phyloP scores from a whole-genome alignment of 2,888 invertebrate genomes.

The Marronus borbonicus region DNA sequence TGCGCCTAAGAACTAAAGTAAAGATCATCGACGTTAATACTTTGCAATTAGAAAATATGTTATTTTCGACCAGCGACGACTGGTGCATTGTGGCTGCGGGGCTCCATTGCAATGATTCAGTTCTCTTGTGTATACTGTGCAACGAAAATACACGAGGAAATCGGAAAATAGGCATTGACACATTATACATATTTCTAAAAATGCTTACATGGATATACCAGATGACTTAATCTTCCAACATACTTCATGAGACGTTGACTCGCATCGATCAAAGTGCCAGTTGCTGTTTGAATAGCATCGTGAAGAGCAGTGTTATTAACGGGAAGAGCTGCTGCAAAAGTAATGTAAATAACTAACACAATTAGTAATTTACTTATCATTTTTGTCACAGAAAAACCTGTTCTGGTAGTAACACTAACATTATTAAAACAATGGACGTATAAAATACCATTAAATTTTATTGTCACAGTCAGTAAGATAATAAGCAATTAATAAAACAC shows the following conservation, averaged over 20 bases:
- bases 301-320: neutral
- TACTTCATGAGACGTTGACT: conserved; percentile 8
- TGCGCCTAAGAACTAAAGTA: no score
- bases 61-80: no score
- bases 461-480: neutral
- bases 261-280: neutral
- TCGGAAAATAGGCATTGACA: neutral
- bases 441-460: neutral
- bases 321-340: neutral
- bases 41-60: no score
- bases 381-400: neutral
- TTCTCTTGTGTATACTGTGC: no score
- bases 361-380: neutral
- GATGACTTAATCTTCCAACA: conserved; percentile 15
- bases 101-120: no score
- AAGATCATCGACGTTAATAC: no score
- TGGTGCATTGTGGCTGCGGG: no score
- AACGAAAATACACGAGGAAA: no score
- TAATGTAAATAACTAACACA: neutral
- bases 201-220: conserved; percentile 23
- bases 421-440: neutral
- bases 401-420: neutral
- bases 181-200: neutral
- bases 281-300: neutral
- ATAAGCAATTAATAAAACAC: neutral